Evolutionary conservation across 1,140 invertebrate species (phyloP), one percentile per base, ranked within the genome.

Genomic region (Ganaspis sp.): DNA sequence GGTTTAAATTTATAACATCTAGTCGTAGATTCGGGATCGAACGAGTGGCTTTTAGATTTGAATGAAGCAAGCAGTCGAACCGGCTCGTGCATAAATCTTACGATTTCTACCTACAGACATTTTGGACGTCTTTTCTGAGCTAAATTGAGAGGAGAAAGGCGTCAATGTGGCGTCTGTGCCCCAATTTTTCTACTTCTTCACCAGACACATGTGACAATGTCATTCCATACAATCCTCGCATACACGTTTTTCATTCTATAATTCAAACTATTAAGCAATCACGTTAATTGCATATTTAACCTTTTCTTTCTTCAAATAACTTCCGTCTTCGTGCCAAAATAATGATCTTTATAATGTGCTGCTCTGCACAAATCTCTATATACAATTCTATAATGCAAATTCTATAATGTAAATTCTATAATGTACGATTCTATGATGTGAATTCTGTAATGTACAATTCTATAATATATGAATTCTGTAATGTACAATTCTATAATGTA

Each of bases 61-160:
- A 49, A 49, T 49, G 45, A 17, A 49, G 19, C 19, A 64, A 11
- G 15, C 15, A 15, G 23, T 23, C 21, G 4, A 12, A 64, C 1
- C 12, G 23, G 58, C 45, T 5, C 4, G n/a, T 8, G 6, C 17
- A 49, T 49, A 49, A 49, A 49, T 49, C 42, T 49, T 15, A 15
- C 42, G 12, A 17, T 17, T 4, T 49, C 45, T 58, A 21, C 53
- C 19, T 21, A 58, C 53, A 58, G 9, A 29, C 23, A 64, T 64
- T 64, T 64, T 64, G 21, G 23, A 19, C 6, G 54, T 64, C 54
- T 15, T 64, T 64, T 26, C 12, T 26, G 54, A 8, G 58, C 58
- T 64, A 64, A 64, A 34, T 64, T 29, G 23, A 64, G 23, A 64
- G 58, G 23, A 29, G 58, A 64, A 64, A 64, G 58, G 58, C 58